Evolutionary conservation across 2,888 invertebrate genomes (phyloP).

Genomic region (Panzeria rudis): DNA sequence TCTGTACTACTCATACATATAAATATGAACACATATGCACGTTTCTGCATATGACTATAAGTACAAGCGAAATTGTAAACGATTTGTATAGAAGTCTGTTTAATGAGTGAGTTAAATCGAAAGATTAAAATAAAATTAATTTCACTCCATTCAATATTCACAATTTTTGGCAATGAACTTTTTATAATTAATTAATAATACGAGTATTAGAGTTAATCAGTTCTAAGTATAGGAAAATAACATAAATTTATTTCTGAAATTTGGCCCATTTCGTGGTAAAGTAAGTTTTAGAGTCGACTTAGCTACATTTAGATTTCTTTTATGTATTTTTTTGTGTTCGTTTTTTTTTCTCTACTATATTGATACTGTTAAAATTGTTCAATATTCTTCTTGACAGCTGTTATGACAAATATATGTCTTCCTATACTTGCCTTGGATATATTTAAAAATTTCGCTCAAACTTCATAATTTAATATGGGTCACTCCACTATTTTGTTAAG

Average conservation of each 20-base stretch:
- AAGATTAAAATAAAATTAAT: neutral
- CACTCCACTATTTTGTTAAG: neutral
- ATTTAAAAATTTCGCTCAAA: conserved; percentile 12
- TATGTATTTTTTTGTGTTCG: neutral
- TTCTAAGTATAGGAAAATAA: neutral
- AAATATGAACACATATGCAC: neutral
- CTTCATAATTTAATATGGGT: neutral
- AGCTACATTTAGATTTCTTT: neutral
- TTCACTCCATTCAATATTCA: neutral
- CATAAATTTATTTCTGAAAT: too few species aligned
- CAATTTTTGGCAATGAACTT: neutral
- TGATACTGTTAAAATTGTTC: conserved; percentile 37
- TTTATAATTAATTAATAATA: neutral
- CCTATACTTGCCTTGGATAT: conserved; percentile 25
- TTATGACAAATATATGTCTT: conserved; percentile 58
- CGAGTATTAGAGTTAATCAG: neutral
- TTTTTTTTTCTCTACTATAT: neutral
- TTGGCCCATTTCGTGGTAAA: neutral
- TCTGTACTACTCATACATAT: neutral
- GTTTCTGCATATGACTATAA: neutral
- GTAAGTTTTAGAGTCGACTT: neutral
- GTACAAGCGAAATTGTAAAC: conserved; percentile 13
- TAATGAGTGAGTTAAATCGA: neutral
- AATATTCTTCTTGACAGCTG: conserved; percentile 63
- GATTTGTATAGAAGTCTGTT: conserved; percentile 36